Conservation (phyloP, 2,113 vertebrate species). For the Chrysemys picta region DNA sequence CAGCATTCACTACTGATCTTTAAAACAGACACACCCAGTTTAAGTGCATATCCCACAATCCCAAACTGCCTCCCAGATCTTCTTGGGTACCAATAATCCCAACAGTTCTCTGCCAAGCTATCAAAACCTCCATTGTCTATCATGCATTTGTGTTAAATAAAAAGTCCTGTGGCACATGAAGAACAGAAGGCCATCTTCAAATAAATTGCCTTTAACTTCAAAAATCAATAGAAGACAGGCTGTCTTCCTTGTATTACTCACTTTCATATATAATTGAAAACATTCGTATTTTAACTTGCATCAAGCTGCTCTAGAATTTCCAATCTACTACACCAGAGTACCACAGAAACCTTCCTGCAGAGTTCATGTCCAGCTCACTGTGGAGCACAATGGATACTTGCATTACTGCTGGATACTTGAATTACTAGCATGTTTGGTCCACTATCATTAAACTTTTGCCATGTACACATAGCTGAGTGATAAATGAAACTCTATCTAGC, state of each 20-base stretch:
- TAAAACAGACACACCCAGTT: background rate
- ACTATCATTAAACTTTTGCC: background rate
- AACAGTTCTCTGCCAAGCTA: background rate
- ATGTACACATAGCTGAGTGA: conserved; percentile 34
- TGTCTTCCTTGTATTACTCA: conserved; percentile 23
- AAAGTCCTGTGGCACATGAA: fast-evolving
- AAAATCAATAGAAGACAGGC: background rate
- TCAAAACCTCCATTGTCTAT: background rate
- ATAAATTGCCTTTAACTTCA: background rate
- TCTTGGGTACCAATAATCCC: background rate
- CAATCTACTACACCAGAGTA: background rate
- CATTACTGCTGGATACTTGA: background rate
- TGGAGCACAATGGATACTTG: conserved; percentile 17
- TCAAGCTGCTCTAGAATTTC: conserved; percentile 52
- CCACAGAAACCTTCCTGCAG: background rate
- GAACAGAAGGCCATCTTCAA: conserved; percentile 13
- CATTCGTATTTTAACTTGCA: conserved; percentile 48
- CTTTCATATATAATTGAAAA: conserved; percentile 37
- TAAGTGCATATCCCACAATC: background rate
- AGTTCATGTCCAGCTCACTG: background rate
- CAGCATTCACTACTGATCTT: background rate
- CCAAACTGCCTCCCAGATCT: background rate
- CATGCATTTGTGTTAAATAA: background rate
- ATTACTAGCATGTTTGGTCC: conserved; percentile 7
- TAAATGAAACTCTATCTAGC: background rate